phyloP scores from a whole-genome alignment of 2,888 invertebrate genomes.

The Melinopterus prodromus region DNA sequence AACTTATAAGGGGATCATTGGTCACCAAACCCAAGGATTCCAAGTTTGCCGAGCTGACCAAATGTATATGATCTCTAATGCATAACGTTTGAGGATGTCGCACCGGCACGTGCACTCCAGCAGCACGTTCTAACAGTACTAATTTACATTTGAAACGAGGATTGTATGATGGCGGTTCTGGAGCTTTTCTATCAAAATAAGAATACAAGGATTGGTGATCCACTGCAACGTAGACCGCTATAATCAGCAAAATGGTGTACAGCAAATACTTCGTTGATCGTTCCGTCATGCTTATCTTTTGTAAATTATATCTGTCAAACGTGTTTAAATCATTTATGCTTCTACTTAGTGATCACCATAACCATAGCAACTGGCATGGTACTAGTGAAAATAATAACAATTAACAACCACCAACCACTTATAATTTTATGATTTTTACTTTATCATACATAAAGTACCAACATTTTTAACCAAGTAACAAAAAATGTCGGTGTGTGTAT shows the following conservation, averaged over 20 bases:
- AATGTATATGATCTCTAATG: neutral
- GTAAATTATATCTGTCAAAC: neutral
- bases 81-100: neutral
- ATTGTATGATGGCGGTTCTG: neutral
- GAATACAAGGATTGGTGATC: neutral
- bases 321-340: neutral
- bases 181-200: neutral
- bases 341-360: neutral
- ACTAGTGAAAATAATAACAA: too few species aligned
- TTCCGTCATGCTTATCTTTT: neutral
- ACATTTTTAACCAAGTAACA: too few species aligned
- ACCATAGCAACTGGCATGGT: neutral
- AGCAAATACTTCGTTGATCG: neutral
- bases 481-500: too few species aligned
- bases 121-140: neutral
- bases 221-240: neutral
- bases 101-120: neutral
- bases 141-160: neutral
- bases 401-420: too few species aligned
- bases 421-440: too few species aligned
- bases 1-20: neutral
- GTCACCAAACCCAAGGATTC: neutral
- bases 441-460: too few species aligned
- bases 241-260: neutral
- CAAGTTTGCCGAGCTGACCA: neutral